Conservation (phyloP, 2,888 invertebrate species). For the Chymomyza fuscimana region DNA sequence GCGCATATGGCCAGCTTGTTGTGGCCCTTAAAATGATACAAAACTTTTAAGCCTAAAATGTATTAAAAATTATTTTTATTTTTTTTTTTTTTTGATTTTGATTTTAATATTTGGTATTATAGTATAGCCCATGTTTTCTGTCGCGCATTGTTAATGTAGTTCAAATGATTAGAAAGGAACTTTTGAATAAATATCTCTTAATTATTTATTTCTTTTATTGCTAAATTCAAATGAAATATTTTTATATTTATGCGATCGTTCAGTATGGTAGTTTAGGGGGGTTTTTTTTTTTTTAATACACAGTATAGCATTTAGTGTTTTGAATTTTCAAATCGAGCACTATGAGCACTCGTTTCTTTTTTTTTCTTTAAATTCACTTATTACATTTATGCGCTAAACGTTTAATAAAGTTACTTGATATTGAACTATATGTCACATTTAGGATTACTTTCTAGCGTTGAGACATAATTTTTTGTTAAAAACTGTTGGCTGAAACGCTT, state of each 20-base stretch:
- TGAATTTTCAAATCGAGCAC: too few species aligned
- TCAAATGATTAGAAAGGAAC: slow-evolving; percentile 12
- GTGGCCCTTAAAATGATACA: neutral
- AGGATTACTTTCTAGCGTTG: too few species aligned
- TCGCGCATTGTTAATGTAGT: neutral
- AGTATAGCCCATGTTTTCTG: neutral
- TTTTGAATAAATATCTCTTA: slow-evolving; percentile 58
- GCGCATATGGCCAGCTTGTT: neutral
- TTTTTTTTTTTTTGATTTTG: neutral
- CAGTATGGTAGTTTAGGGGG: slow-evolving; percentile 20
- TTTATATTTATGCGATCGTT: slow-evolving; percentile 22
- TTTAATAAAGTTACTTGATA: neutral
- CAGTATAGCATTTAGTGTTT: too few species aligned
- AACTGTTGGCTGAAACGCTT: too few species aligned
- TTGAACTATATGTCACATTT: slow-evolving; percentile 20
- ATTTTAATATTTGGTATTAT: neutral
- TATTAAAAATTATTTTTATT: neutral
- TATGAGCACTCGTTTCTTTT: slow-evolving; percentile 1
- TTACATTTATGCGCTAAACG: neutral
- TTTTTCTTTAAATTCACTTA: too few species aligned
- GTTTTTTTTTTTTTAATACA: neutral
- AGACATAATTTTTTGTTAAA: too few species aligned
- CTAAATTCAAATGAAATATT: neutral
- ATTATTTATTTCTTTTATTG: slow-evolving; percentile 1
- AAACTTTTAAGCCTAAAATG: slow-evolving; percentile 1